These are phyloP conservation scores for Lasius fuliginosus DNA, from an alignment of 2,888 invertebrate genomes.

Conservation along the genomic window DNA sequence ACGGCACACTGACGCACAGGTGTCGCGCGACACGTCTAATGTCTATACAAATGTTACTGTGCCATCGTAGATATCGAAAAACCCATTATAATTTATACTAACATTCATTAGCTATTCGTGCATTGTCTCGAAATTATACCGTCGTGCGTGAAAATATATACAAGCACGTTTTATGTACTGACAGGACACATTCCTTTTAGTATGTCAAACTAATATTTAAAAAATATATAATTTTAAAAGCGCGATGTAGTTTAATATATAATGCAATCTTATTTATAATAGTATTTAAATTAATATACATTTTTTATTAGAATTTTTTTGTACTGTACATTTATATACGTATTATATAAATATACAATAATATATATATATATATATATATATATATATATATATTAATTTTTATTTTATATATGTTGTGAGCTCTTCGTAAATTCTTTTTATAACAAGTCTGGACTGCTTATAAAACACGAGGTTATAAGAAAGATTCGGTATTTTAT, in stretches of 20 bases:
- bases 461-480: neutral
- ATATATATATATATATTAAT: too few species aligned
- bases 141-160: neutral
- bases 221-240: neutral
- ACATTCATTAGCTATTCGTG: neutral
- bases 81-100: too few species aligned
- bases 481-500: too few species aligned
- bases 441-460: neutral
- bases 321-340: neutral
- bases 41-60: conserved; percentile 13
- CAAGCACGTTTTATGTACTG: neutral
- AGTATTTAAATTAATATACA: too few species aligned
- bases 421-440: neutral
- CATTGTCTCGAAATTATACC: neutral
- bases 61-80: neutral
- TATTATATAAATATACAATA: too few species aligned
- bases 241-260: too few species aligned
- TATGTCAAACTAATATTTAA: neutral
- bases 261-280: too few species aligned
- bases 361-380: too few species aligned
- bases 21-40: conserved; percentile 44
- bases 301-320: neutral
- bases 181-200: neutral
- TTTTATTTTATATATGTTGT: too few species aligned
- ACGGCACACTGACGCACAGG: conserved; percentile 52